phyloP scores from a whole-genome alignment of 2,888 invertebrate genomes.

The Agrypnus murinus region DNA sequence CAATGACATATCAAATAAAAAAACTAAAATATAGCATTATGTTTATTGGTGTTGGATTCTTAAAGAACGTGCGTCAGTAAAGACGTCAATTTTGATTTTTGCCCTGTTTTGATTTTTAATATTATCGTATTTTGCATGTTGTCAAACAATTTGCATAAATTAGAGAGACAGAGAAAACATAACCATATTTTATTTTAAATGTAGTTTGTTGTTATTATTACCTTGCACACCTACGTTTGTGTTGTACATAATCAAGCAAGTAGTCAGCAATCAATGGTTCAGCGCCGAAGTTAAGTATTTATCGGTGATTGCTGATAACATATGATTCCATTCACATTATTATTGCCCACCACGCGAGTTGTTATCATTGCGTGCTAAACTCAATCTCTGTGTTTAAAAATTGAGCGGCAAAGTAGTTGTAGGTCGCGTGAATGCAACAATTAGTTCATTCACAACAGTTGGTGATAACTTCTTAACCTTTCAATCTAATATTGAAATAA shows the following conservation, averaged over 20 bases:
- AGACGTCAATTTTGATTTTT: conserved; percentile 3
- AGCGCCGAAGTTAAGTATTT: conserved; percentile 2
- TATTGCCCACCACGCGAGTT: background rate
- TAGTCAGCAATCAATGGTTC: background rate
- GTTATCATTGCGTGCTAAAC: background rate
- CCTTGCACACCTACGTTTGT: conserved; percentile 15
- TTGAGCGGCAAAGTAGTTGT: background rate
- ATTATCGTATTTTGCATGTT: background rate
- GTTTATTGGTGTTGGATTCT: background rate
- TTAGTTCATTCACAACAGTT: background rate
- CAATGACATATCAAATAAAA: conserved; percentile 5
- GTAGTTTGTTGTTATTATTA: background rate
- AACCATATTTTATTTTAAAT: background rate
- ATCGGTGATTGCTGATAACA: background rate
- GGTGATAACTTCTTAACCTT: conserved; percentile 16
- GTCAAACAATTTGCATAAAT: background rate
- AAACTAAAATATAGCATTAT: too few relatives aligned
- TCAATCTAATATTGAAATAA: too few relatives aligned
- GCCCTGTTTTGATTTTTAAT: background rate
- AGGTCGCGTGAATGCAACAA: background rate
- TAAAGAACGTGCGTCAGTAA: background rate
- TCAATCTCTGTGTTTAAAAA: background rate
- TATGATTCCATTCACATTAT: background rate
- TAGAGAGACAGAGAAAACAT: background rate
- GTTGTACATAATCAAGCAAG: background rate